Conservation (phyloP, 2,113 vertebrate genomes). For the Patagioenas fasciata region DNA sequence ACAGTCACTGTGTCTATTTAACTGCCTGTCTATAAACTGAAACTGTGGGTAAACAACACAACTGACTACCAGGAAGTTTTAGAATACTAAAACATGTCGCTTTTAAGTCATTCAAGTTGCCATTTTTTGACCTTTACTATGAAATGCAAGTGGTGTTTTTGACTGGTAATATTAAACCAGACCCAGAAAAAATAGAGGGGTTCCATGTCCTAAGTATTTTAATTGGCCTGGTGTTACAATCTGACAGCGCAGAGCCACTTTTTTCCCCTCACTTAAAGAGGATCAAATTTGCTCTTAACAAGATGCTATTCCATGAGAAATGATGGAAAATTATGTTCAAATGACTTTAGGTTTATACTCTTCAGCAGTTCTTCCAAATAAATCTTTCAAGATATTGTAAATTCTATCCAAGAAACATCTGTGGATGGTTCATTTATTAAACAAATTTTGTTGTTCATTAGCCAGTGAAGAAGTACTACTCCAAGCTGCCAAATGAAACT, state of each 20-base stretch:
- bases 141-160: not conserved
- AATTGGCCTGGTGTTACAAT: not conserved
- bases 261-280: not conserved
- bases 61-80: not conserved
- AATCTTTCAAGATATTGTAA: not conserved
- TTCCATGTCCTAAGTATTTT: not conserved
- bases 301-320: not conserved
- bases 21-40: not conserved
- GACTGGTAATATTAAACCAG: not conserved
- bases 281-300: not conserved
- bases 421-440: not conserved
- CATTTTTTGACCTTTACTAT: not conserved
- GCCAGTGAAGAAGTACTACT: not conserved
- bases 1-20: not conserved
- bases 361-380: not conserved
- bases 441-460: not conserved
- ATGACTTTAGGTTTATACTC: not conserved
- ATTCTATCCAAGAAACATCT: not conserved
- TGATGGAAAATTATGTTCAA: not conserved
- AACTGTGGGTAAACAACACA: not conserved
- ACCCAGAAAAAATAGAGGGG: not conserved
- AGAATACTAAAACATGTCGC: fast-evolving
- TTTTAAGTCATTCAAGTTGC: not conserved
- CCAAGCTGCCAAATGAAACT: not conserved
- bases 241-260: not conserved